Conservation (phyloP, 2,888 invertebrate genomes). For the Microctonus hyperodae region DNA sequence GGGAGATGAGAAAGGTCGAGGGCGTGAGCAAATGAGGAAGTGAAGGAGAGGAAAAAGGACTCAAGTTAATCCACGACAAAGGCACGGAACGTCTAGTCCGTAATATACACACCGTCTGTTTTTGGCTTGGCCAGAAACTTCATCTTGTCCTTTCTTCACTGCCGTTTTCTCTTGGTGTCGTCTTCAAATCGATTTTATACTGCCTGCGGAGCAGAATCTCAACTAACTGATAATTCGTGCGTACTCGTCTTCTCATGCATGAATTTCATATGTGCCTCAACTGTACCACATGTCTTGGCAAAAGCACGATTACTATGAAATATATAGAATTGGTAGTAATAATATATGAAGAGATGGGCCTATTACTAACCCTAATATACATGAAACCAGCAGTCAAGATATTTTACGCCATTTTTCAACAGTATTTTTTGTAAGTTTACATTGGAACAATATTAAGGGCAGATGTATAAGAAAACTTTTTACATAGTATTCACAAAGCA, state of each 20-base stretch:
- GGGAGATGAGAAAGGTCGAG: slow-evolving; percentile 25
- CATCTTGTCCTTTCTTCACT: neutral
- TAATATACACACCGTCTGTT: slow-evolving; percentile 18
- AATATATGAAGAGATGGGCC: too few species aligned
- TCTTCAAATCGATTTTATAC: neutral
- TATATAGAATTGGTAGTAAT: too few species aligned
- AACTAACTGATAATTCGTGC: neutral
- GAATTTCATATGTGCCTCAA: neutral
- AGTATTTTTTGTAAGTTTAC: too few species aligned
- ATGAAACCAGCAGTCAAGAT: too few species aligned
- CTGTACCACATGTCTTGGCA: too few species aligned
- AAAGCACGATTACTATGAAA: too few species aligned
- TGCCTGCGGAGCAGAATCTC: neutral
- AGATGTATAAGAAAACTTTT: too few species aligned
- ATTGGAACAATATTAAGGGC: too few species aligned
- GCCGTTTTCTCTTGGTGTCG: neutral
- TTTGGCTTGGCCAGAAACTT: slow-evolving; percentile 13
- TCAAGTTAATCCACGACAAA: slow-evolving; percentile 46
- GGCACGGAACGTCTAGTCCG: slow-evolving; percentile 38
- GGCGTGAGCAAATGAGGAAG: neutral
- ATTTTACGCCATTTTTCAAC: too few species aligned
- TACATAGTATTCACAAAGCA: too few species aligned
- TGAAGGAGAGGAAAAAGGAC: slow-evolving; percentile 16
- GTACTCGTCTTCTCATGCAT: neutral
- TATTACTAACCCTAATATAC: too few species aligned